Evolutionary conservation across 2,113 vertebrate species (phyloP), one percentile per base, ranked within the genome.

Genomic region (Martes martes): DNA sequence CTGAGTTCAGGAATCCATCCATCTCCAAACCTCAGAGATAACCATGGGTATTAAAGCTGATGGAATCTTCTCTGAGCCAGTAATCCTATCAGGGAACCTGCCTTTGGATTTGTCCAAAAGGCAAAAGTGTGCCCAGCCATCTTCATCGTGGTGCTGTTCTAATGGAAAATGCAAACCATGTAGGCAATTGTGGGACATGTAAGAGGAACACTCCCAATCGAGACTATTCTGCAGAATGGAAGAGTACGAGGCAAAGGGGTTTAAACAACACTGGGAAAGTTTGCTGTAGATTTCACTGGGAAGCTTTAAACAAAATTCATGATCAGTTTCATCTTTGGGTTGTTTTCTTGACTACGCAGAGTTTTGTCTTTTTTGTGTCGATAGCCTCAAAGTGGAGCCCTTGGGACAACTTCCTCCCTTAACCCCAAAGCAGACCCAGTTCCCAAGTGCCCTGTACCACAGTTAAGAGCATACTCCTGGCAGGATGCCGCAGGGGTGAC

Each of bases 161-260:
- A 2, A 8, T 2, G 11, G 39, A 33, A 76, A 71, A 31, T 1
- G 6, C 0, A 47, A 42, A 9, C 18, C 14, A 0, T 0, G 0
- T 4, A 52, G 26, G 14, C 31, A 1, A 0, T 6, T 2, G 19
- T 6, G 1, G 28, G 6, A 24, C 2, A 7, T 33, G 23, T 26
- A 78, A 6, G 71, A 36, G 23, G 31, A n/a, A 14, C 33, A 4
- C 26, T 14, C 73, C 2, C 1, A 0, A 1, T 0, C 1, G 2
- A 5, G 39, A 18, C 0, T 7, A 10, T 8, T 61, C 33, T 10
- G n/a, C n/a, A 73, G 74, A 33, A 33, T 23, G 45, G 31, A 57
- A 7, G 19, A 13, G 13, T 0, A 3, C 1, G 4, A 7, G 65
- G 26, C 13, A 10, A 23, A 45, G 7, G 4, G 4, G 1, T 47